These are phyloP conservation scores for Gymnothorax reevesii DNA, from an alignment of 2,797 vertebrate species.

Conservation along the genomic window DNA sequence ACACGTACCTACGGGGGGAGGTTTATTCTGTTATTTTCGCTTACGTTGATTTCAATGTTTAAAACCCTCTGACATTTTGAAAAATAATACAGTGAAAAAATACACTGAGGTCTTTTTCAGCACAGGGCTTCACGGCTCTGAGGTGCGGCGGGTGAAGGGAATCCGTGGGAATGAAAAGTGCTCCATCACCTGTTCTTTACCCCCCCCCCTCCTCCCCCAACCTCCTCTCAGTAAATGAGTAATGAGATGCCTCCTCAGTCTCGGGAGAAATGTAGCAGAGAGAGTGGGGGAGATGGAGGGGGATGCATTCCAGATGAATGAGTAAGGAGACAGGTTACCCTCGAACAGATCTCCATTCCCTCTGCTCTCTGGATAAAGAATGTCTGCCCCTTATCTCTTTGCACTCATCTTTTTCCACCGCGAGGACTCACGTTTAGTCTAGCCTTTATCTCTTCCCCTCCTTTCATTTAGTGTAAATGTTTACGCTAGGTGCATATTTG, in stretches of 20 bases:
- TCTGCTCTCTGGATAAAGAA: background rate
- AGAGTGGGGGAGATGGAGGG: background rate
- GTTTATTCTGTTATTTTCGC: no score
- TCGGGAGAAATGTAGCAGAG: background rate
- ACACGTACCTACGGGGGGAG: background rate
- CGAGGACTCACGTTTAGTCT: conserved; percentile 15
- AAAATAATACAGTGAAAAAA: no score
- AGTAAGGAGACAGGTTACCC: conserved; percentile 34
- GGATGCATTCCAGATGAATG: conserved; percentile 34
- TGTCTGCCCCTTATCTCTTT: background rate
- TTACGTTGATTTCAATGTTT: no score
- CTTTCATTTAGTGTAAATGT: conserved; percentile 10
- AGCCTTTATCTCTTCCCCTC: background rate
- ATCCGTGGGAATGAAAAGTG: conserved; percentile 26
- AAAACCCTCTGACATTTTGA: no score
- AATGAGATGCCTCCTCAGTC: background rate
- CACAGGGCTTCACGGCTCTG: background rate
- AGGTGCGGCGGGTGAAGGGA: background rate
- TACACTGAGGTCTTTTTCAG: no score
- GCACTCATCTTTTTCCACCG: background rate
- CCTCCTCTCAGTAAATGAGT: conserved; percentile 25
- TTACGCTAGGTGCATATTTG: conserved; percentile 13
- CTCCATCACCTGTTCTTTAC: conserved; percentile 26
- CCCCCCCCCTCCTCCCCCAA: background rate
- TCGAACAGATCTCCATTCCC: conserved; percentile 19